These are phyloP conservation scores for Zosterops lateralis DNA, from an alignment of 2,113 vertebrate genomes.

Conservation along the genomic window DNA sequence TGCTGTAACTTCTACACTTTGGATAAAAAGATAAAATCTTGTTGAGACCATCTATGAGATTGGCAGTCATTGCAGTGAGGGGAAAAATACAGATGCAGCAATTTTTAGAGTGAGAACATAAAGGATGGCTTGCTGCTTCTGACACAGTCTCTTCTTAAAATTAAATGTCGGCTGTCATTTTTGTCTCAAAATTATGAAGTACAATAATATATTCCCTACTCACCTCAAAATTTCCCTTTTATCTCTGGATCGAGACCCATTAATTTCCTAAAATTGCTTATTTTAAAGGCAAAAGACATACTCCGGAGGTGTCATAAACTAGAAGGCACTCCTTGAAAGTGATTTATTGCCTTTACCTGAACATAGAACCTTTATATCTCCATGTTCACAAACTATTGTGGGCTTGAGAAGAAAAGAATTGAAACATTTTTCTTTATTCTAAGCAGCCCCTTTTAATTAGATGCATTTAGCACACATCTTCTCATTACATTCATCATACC, in stretches of 20 bases:
- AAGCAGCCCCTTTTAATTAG: slow-evolving; percentile 24
- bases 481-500: slow-evolving; percentile 34
- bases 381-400: background rate
- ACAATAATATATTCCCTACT: background rate
- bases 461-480: slow-evolving; percentile 51
- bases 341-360: slow-evolving; percentile 8
- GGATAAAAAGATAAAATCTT: background rate
- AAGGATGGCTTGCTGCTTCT: background rate
- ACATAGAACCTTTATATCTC: background rate
- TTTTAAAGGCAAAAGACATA: background rate
- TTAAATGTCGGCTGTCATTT: background rate
- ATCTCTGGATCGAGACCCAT: background rate
- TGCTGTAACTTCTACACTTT: background rate
- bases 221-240: background rate
- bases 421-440: background rate
- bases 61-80: background rate
- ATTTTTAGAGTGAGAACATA: background rate
- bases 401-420: background rate
- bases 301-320: background rate
- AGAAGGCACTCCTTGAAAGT: background rate
- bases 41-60: background rate
- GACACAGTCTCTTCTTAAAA: slow-evolving; percentile 15
- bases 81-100: background rate
- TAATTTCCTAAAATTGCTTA: background rate
- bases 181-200: background rate